phyloP scores from a whole-genome alignment of 1,140 invertebrate species.

The Ctenoplectra terminalis region DNA sequence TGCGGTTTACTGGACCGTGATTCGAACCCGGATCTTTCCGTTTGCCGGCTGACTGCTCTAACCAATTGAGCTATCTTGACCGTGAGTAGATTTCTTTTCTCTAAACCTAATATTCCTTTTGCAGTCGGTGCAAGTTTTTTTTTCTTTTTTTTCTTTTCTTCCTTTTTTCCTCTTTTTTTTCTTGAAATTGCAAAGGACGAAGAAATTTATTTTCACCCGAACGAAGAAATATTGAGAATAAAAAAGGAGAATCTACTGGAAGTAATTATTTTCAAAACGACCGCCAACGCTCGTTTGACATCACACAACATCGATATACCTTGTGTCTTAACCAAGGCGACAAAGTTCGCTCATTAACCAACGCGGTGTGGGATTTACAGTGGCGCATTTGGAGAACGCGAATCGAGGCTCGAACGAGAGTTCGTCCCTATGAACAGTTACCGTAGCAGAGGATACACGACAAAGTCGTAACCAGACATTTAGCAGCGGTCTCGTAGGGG shows the following conservation, averaged over 20 bases:
- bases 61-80: background rate
- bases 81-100: background rate
- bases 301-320: too few species aligned
- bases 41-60: background rate
- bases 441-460: constrained; percentile 1
- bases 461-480: constrained; percentile 39
- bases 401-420: constrained; percentile 2
- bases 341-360: background rate
- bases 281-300: background rate
- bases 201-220: too few species aligned
- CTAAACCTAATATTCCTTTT: background rate
- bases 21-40: constrained; percentile 2
- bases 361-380: background rate
- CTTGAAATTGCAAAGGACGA: too few species aligned
- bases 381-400: background rate
- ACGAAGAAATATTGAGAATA: too few species aligned
- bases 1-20: constrained; percentile 4
- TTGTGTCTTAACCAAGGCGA: background rate
- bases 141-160: too few species aligned
- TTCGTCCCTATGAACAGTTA: background rate
- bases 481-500: constrained; percentile 24
- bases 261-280: background rate
- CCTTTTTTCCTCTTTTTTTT: too few species aligned
- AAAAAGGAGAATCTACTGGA: too few species aligned
- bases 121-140: background rate